Conservation (phyloP, 1,140 invertebrate species). For the Drosophila tropicalis region DNA sequence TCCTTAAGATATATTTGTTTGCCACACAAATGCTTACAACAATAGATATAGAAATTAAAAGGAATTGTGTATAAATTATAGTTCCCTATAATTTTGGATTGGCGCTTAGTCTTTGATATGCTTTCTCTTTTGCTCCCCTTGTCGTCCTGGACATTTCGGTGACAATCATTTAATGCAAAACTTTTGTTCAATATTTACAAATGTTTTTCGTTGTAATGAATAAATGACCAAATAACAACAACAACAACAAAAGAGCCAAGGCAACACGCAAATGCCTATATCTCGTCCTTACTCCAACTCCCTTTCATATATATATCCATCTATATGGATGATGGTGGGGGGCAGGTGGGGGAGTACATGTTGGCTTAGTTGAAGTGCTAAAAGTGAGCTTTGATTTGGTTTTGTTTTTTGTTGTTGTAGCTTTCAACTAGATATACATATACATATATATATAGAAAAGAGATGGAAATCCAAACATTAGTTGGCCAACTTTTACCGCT, state of each 20-base stretch:
- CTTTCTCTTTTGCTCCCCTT: not conserved
- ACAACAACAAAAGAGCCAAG: constrained; percentile 42
- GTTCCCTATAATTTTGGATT: not conserved
- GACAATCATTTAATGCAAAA: constrained; percentile 64
- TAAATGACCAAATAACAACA: constrained; percentile 38
- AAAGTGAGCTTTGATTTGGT: constrained; percentile 72
- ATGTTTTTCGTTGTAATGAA: constrained; percentile 67
- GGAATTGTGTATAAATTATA: constrained; percentile 1
- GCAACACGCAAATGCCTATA: constrained; percentile 65
- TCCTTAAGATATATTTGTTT: no score
- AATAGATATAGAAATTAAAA: not conserved
- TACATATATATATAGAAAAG: not conserved
- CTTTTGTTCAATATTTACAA: constrained; percentile 76
- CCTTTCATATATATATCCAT: constrained; percentile 13
- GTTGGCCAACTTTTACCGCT: constrained; percentile 40
- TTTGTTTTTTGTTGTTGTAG: not conserved
- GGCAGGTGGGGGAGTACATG: constrained; percentile 19
- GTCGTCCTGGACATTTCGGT: not conserved
- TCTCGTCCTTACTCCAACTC: constrained; percentile 4
- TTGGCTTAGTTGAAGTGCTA: constrained; percentile 69
- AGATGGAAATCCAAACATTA: constrained; percentile 24
- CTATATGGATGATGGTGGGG: not conserved
- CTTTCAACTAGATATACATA: not conserved
- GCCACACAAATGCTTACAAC: no score
- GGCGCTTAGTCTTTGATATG: not conserved